A percentile compares a stretch with the other conserved stretches of the same genome.
Conservation (phyloP, 2,888 invertebrate species). For the Drosophila putrida region DNA sequence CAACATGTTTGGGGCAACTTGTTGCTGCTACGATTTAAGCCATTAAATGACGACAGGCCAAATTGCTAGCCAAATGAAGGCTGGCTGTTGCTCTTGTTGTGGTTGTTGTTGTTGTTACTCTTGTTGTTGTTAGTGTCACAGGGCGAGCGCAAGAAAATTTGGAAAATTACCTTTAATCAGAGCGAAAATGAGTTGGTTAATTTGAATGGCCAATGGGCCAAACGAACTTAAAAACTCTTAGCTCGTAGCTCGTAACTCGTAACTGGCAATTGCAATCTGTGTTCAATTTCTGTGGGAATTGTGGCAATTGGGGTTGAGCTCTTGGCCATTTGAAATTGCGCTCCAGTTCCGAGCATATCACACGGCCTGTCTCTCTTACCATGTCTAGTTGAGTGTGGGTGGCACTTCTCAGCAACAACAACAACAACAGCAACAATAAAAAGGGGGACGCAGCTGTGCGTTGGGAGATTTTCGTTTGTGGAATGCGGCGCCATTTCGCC, state of each 20-base stretch:
- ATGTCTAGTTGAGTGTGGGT: conserved; percentile 19
- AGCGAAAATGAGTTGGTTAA: conserved; percentile 75
- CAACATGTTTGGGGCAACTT: conserved; percentile 41
- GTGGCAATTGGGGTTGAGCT: conserved; percentile 34
- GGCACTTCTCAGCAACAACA: conserved; percentile 12
- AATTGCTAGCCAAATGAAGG: conserved; percentile 52
- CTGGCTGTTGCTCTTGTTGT: conserved; percentile 22
- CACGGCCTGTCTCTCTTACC: not conserved
- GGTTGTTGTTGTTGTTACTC: conserved; percentile 19
- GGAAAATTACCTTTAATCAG: conserved; percentile 79
- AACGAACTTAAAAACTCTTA: conserved; percentile 8
- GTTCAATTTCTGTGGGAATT: conserved; percentile 41
- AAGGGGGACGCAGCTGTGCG: conserved; percentile 48
- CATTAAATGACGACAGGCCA: conserved; percentile 71
- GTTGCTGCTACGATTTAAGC: conserved; percentile 46
- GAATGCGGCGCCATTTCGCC: conserved; percentile 56
- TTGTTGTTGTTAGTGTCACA: conserved; percentile 67
- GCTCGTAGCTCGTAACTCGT: not conserved
- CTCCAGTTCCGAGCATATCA: conserved; percentile 39
- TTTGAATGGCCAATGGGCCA: conserved; percentile 53
- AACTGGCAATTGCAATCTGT: conserved; percentile 12
- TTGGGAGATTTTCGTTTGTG: conserved; percentile 27
- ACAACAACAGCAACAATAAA: not conserved
- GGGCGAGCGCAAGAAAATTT: conserved; percentile 63
- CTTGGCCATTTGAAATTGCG: conserved; percentile 38